Percentiles rank a stretch among this genome's conserved stretches.
phyloP scores from a whole-genome alignment of 2,888 invertebrate genomes.

The Dendrolimus houi region DNA sequence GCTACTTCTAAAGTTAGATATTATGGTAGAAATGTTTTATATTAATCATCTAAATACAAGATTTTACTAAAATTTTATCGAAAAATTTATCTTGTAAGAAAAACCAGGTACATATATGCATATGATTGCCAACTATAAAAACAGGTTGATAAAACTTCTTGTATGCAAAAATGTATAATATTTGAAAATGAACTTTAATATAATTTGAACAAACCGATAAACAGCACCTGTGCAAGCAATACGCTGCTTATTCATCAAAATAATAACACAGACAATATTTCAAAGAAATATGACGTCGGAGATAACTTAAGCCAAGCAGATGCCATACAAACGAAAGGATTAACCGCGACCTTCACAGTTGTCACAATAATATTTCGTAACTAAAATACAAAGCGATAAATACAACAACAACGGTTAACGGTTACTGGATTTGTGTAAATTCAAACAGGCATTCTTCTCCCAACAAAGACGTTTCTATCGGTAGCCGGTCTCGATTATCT shows the following conservation, averaged over 20 bases:
- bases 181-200: too few relatives aligned
- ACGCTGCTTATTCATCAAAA: constrained; percentile 24
- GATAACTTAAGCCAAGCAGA: constrained; percentile 37
- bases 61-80: too few relatives aligned
- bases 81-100: too few relatives aligned
- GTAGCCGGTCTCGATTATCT: constrained; percentile 62
- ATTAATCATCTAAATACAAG: too few relatives aligned
- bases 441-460: constrained; percentile 52
- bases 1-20: too few relatives aligned
- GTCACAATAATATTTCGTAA: constrained; percentile 71
- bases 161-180: too few relatives aligned
- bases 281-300: constrained; percentile 32
- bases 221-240: constrained; percentile 3
- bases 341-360: constrained; percentile 58
- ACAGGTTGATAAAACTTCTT: too few relatives aligned
- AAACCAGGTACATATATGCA: too few relatives aligned
- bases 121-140: too few relatives aligned
- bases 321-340: constrained; percentile 53
- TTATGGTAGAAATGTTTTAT: too few relatives aligned
- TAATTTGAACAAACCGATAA: constrained; percentile 2
- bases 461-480: constrained; percentile 67
- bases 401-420: constrained; percentile 30
- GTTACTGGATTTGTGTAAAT: constrained; percentile 46
- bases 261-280: constrained; percentile 24
- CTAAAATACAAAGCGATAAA: constrained; percentile 43